These are phyloP conservation scores for Pseudorhiza aurosa DNA, from an alignment of 30 jellyfish, hydroid and myxozoan species.

Conservation along the genomic window DNA sequence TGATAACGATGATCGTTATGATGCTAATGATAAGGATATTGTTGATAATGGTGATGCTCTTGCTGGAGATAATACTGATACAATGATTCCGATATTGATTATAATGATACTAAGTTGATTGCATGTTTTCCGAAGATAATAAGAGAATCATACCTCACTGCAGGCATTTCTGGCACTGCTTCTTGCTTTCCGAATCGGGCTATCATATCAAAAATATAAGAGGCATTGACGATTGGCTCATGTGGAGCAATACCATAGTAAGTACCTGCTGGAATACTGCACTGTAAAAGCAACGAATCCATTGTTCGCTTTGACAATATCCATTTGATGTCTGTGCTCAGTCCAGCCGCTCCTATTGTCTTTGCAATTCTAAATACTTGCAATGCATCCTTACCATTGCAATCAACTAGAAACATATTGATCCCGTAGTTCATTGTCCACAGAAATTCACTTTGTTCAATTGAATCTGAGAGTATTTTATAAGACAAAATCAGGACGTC, in stretches of 20 bases:
- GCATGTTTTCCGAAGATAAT: no score
- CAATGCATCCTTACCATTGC: conserved; percentile 2
- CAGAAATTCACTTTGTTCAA: background rate
- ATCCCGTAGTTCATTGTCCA: background rate
- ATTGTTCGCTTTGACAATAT: conserved; percentile 14
- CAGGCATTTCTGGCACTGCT: background rate
- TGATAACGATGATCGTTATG: no score
- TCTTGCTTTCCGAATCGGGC: background rate
- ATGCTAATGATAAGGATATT: no score
- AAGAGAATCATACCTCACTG: no score
- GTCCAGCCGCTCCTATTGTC: conserved; percentile 17
- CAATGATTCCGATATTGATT: no score
- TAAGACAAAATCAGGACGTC: background rate
- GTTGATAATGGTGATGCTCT: no score
- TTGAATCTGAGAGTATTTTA: background rate
- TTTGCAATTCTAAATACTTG: conserved; percentile 3
- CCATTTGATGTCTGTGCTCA: conserved; percentile 13
- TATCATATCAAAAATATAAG: background rate
- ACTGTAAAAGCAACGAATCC: conserved; percentile 13
- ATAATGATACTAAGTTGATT: no score
- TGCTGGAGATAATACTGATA: no score
- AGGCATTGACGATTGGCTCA: background rate
- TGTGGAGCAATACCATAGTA: background rate
- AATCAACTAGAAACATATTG: conserved; percentile 1
- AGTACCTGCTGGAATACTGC: background rate